Base-by-base conservation (phyloP, 2,888 invertebrate species). In the Drosophila austrosaltans region DNA sequence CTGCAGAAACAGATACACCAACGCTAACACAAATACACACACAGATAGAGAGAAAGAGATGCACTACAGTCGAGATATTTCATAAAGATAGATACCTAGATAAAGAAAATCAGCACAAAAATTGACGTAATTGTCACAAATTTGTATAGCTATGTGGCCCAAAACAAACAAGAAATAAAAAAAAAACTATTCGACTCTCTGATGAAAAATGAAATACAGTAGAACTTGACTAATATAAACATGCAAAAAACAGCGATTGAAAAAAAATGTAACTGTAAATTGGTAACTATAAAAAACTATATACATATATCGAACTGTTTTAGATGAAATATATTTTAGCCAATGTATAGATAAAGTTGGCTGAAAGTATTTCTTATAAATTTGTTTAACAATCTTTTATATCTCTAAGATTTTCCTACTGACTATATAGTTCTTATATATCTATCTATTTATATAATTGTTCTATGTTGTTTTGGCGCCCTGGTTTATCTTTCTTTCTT, bases 41-140 rank as follows among this genome's bases (percentile, higher is more conserved):
- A 48, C 22, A 12, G 48, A 25, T 22, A 12, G 48, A 42, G 42
- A 25, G 48, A 8, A 3, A 22, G 8, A 48, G 4, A 22, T 22
- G 22, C 1, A 28, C 42, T 60, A 62, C 59, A n/a, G 65, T 10
- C 32, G 48, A 72, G 72, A 71, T 60, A 40, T 22, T 65, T 66
- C 61, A 65, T 42, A 69, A 60, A 67, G 20, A 70, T 53, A 69
- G 58, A 68, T 39, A 60, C 30, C 39, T 63, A 63, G 69, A 62
- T 72, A 68, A 72, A 68, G 76, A 69, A 85, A 83, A 83, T 83
- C 88, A 86, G 70, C 72, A 75, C 81, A 57, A 82, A 57, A 83
- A 88, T 86, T 88, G 86, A 83, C 83, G 88, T 76, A 83, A 85
- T 83, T 87, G 88, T 87, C 77, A 85, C 78, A 60, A 53, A 30